Conservation (phyloP, 2,888 invertebrate genomes). For the Oscheius sp. region DNA sequence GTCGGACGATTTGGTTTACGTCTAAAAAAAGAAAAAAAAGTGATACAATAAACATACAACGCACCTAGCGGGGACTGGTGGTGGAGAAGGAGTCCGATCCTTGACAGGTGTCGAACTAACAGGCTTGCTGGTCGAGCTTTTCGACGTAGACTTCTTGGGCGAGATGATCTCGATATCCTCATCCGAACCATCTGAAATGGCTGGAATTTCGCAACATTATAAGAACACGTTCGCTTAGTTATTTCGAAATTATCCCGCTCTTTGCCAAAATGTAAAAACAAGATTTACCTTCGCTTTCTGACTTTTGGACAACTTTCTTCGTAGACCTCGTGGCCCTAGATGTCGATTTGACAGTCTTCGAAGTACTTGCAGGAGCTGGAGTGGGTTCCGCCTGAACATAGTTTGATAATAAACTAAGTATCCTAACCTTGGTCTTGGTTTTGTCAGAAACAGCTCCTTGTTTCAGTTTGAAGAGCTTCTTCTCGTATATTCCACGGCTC, state of each 20-base stretch:
- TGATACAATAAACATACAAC: background rate
- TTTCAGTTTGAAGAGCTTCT: constrained; percentile 55
- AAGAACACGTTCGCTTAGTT: too few species aligned
- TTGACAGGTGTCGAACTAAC: constrained; percentile 46
- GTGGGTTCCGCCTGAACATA: background rate
- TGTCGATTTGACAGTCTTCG: background rate
- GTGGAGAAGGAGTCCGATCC: constrained; percentile 29
- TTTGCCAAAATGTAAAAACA: background rate
- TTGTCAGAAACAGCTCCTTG: background rate
- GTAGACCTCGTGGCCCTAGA: too few species aligned
- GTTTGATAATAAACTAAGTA: background rate
- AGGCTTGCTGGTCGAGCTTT: constrained; percentile 26
- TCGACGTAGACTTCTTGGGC: background rate
- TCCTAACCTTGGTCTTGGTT: background rate
- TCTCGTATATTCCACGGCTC: constrained; percentile 62
- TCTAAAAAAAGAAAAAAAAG: background rate
- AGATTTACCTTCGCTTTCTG: constrained; percentile 33
- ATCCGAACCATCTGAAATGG: constrained; percentile 28
- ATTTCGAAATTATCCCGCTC: background rate
- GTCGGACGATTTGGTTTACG: constrained; percentile 2
- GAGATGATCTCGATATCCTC: constrained; percentile 35
- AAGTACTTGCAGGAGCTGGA: constrained; percentile 25
- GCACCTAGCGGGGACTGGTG: background rate
- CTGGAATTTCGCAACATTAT: background rate
- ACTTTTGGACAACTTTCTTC: background rate